A percentile compares a stretch with the other conserved stretches of the same genome.
phyloP scores from a whole-genome alignment of 2,113 vertebrate species.

The Nothoprocta perdicaria region DNA sequence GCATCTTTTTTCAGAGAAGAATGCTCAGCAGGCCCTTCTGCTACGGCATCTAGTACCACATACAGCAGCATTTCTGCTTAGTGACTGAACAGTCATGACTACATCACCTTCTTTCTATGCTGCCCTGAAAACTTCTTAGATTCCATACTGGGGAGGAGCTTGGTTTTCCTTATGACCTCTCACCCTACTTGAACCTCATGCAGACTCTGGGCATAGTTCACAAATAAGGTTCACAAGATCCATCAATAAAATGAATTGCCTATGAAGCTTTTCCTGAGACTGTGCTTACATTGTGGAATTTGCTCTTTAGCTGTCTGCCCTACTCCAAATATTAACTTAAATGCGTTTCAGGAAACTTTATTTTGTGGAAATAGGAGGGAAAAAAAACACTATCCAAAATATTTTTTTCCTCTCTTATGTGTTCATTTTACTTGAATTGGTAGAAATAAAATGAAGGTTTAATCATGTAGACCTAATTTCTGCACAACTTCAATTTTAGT shows the following conservation, averaged over 20 bases:
- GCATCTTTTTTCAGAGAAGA: background rate
- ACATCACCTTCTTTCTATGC: background rate
- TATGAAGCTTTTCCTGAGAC: background rate
- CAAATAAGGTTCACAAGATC: accelerated
- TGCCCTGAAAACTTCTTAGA: background rate
- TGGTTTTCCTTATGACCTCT: background rate
- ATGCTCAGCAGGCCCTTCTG: background rate
- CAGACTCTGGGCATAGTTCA: accelerated
- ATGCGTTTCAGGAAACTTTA: background rate
- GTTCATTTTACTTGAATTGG: background rate
- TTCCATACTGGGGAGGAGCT: background rate
- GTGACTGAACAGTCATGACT: background rate
- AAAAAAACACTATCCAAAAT: background rate
- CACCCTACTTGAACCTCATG: background rate
- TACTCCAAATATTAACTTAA: background rate
- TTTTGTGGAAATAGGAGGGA: background rate
- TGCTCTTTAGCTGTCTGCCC: background rate
- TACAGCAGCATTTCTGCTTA: background rate
- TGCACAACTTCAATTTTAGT: background rate
- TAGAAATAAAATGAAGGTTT: background rate
- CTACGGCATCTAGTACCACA: background rate
- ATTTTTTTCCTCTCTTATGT: accelerated
- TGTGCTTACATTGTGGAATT: background rate
- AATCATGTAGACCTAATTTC: background rate
- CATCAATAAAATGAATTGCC: background rate